Evolutionary conservation across 2,888 invertebrate species (phyloP).

Genomic region (Troilus luridus): DNA sequence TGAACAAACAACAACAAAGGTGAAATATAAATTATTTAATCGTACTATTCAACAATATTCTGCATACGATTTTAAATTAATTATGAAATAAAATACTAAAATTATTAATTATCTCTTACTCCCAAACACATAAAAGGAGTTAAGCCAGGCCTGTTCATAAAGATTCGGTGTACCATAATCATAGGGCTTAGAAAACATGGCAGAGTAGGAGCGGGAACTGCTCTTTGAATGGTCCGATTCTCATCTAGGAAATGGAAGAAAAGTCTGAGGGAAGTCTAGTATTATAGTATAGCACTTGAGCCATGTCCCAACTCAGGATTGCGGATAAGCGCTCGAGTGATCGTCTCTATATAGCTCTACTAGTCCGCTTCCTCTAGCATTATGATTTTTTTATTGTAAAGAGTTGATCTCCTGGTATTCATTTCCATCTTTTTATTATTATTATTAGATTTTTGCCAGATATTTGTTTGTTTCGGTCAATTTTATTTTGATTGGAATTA

Average conservation of each 20-base stretch:
- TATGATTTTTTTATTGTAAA: background rate
- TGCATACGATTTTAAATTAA: no score
- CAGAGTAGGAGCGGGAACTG: background rate
- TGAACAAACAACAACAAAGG: no score
- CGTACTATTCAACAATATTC: no score
- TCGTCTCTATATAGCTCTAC: background rate
- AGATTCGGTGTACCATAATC: background rate
- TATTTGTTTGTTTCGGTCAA: no score
- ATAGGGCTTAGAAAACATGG: conserved; percentile 2
- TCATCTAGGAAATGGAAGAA: conserved; percentile 32
- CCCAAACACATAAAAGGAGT: background rate
- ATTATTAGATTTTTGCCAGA: background rate
- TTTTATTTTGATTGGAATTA: no score
- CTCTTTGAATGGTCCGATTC: background rate
- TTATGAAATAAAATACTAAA: no score
- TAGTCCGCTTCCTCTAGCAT: background rate
- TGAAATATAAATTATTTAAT: no score
- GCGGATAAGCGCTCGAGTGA: background rate
- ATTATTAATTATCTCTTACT: background rate
- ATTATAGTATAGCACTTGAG: background rate
- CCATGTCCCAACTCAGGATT: background rate
- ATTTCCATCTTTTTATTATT: background rate
- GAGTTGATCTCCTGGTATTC: background rate
- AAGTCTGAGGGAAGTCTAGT: background rate
- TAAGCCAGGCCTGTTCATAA: background rate